These are phyloP conservation scores for Drosophila triauraria DNA, from an alignment of 1,140 invertebrate genomes.

Conservation along the genomic window DNA sequence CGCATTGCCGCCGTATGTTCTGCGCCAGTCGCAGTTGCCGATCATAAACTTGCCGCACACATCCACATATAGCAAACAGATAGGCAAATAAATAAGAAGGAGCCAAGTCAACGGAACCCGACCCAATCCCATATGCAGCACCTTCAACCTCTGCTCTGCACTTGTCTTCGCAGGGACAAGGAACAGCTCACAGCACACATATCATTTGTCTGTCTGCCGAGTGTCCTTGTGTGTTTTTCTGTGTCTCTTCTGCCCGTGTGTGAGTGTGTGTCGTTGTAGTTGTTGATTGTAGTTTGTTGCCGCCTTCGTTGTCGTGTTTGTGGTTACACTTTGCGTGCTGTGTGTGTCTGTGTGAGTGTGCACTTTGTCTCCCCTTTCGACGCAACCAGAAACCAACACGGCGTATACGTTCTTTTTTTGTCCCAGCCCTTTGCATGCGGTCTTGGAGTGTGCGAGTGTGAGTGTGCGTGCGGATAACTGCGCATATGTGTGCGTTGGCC, in stretches of 20 bases:
- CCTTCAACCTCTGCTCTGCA: conserved; percentile 35
- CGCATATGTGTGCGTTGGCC: conserved; percentile 58
- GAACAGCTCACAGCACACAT: conserved; percentile 52
- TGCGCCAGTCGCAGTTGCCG: conserved; percentile 70
- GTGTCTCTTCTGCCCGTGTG: conserved; percentile 8
- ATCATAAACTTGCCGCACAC: conserved; percentile 72
- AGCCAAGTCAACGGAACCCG: conserved; percentile 19
- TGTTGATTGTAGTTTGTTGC: conserved; percentile 67
- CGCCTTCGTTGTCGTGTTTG: conserved; percentile 73
- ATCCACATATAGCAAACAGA: neutral
- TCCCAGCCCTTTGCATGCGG: conserved; percentile 58
- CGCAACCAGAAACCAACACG: conserved; percentile 35
- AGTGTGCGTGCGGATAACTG: conserved; percentile 28
- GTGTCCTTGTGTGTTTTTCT: conserved; percentile 30
- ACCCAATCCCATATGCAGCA: conserved; percentile 43
- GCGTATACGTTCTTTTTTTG: conserved; percentile 45
- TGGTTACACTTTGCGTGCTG: conserved; percentile 71
- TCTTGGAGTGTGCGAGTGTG: conserved; percentile 14
- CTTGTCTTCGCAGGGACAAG: conserved; percentile 54
- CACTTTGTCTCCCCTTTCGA: conserved; percentile 16
- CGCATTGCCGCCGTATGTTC: conserved; percentile 61
- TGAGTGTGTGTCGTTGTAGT: conserved; percentile 31
- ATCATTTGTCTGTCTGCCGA: conserved; percentile 69
- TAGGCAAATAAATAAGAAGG: conserved; percentile 66
- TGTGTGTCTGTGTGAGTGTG: conserved; percentile 39